Base-by-base conservation (phyloP, 2,797 vertebrate genomes). In the Megaceryle alcyon region DNA sequence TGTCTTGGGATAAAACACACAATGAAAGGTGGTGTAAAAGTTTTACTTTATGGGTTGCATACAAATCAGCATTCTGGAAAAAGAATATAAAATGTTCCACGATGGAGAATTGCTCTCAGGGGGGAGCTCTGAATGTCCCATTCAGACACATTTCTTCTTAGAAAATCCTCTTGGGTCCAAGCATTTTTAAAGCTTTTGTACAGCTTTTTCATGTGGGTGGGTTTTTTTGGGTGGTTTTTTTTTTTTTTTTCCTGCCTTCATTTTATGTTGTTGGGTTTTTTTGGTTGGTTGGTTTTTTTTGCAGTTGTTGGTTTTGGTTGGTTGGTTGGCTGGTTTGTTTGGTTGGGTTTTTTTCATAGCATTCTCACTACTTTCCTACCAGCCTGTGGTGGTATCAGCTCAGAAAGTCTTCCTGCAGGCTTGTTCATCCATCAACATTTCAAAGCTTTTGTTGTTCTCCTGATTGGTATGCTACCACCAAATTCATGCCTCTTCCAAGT, bases 41-140 rank as follows among this genome's bases (percentile, higher is more conserved):
- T 94, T 89, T 92, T 89, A 71, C 71, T 80, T 48, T 94, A 79
- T 57, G 86, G 83, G 86, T 88, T 25, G 56, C 70, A 82, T 56
- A 71, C 75, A 78, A 92, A 95, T 89, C 61, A 64, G 53, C 48
- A 57, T 91, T 88, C 89, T 83, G 84, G 60, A 28, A 49, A 68
- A 91, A 75, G 37, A 53, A 71, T 63, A 37, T 33, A 71, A 82
- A 91, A 64, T 57, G 48, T 68, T 92, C 57, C 21, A n/a, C 44
- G 49, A 6, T 35, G 44, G 28, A 28, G 79, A 95, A 96, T 57
- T 85, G 65, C 31, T 92, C 96, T 82, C 92, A 12, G 4, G 90
- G 76, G 92, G 33, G 15, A 53, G 14, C 82, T 91, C 80, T 76
- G 80, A 88, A 76, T 43, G 48, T 70, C 85, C 82, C 43, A 56